Evolutionary conservation across 2,797 vertebrate genomes (phyloP), one percentile per base, ranked within the genome.

Genomic region (Pangasius macronema): DNA sequence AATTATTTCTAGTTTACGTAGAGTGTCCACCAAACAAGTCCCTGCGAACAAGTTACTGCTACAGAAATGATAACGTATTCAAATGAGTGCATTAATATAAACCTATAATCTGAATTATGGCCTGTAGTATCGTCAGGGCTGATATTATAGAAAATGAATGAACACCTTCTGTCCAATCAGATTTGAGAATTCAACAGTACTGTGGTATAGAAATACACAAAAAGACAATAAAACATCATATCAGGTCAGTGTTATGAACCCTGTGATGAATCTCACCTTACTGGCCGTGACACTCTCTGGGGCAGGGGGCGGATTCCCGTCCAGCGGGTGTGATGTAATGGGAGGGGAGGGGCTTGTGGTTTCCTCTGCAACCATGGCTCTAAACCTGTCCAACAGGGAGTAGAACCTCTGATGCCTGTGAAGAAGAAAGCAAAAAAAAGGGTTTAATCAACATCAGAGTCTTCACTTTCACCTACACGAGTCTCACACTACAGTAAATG

Each of bases 311-410:
- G 96, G 96, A 51, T 97, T 95, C 75, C 98, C 97, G 85, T 99
- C 98, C 83, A 99, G 92, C 0, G 98, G 98, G 92, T 99, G 99
- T 70, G 96, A 95, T n/a, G 98, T 97, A 84, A 97, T 92, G 0
- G 95, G 95, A 88, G 97, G 95, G 1, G 93, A 88, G 42, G 98
- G 98, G 92, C 97, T 97, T 1, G 87, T 90, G 2, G 96, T 96
- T 85, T 95, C 95, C 16, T 97, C 96, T 0, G 97, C 95, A 0
- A 98, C 95, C 84, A 96, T 97, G 57, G 96, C 95, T 92, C 98
- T 96, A 91, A 99, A 99, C 92, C 99, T 97, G 94, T 99, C 98
- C 97, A 99, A 95, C 94, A 99, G 96, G 9, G 98, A 99, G 94
- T 97, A 99, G 88, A 99, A 98, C 93, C 99, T 96, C 95, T 99